Percentiles rank a stretch among this genome's conserved stretches.
phyloP scores from a whole-genome alignment of 2,797 vertebrate genomes.

The Sandelia bainsii region DNA sequence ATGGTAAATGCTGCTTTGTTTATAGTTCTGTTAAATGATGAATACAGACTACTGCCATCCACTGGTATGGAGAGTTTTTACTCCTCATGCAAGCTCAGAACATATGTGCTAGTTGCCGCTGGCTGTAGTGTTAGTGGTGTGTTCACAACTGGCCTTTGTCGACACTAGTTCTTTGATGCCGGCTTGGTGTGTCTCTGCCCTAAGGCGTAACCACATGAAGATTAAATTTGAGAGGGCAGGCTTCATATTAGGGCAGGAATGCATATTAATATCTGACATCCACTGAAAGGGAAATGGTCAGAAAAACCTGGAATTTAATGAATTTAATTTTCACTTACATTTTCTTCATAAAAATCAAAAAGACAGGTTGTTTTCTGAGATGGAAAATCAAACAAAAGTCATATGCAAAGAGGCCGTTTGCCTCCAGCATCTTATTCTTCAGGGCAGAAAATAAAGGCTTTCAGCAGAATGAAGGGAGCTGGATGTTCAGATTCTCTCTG shows the following conservation, averaged over 20 bases:
- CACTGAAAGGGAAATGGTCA: slow-evolving; percentile 28
- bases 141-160: too few species aligned
- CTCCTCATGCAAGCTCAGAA: too few species aligned
- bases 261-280: slow-evolving; percentile 25
- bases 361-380: background rate
- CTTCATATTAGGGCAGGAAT: slow-evolving; percentile 19
- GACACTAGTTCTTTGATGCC: too few species aligned
- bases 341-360: slow-evolving; percentile 6
- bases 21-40: too few species aligned
- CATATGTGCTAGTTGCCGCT: too few species aligned
- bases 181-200: too few species aligned
- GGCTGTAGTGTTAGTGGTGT: too few species aligned
- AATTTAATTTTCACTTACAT: slow-evolving; percentile 13
- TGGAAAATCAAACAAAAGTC: slow-evolving; percentile 1
- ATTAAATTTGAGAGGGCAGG: slow-evolving; percentile 12
- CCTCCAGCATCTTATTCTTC: slow-evolving; percentile 23
- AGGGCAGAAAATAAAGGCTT: slow-evolving; percentile 26
- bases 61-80: too few species aligned
- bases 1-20: too few species aligned
- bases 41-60: too few species aligned
- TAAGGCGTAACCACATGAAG: background rate
- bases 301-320: background rate
- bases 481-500: slow-evolving; percentile 44
- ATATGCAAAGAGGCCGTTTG: slow-evolving; percentile 8
- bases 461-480: slow-evolving; percentile 34